Evolutionary conservation across 2,797 vertebrate species (phyloP), one percentile per base, ranked within the genome.

Genomic region (Choloepus didactylus): DNA sequence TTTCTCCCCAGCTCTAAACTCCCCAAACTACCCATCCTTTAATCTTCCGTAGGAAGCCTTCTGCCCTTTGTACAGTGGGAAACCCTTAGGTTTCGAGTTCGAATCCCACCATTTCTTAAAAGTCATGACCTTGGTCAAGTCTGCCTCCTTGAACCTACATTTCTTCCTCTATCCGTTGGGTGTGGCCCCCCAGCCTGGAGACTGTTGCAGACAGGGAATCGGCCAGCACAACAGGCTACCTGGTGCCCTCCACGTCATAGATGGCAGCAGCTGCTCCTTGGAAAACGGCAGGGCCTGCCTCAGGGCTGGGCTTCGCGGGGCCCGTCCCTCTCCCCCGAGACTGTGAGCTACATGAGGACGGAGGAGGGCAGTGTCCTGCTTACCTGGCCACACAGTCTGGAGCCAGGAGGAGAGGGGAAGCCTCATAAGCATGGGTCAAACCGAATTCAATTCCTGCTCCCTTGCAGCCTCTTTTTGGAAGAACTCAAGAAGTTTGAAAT

Each of bases 401-500:
- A 31, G 35, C 41, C 29, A 0, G 3, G 5, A 54, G 49, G 72
- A 25, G 1, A 46, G 35, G 19, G 18, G 15, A 18, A 0, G 27
- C 5, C 0, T 15, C 1, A 0, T 16, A 15, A 49, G 51, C n/a
- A 27, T 0, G 0, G 9, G 35, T 0, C 6, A 46, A 31, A 15
- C 12, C 0, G 0, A n/a, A 23, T 15, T 16, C n/a, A 38, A 21
- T 12, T 27, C 35, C 46, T 11, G 29, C 38, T n/a, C 51, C 69
- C 35, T 27, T 10, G 54, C 7, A 3, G 11, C 64, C 66, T 46
- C 38, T 11, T 35, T 31, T 29, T 49, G 35, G 54, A 38, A 56
- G 54, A 51, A 54, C 11, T 18, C 7, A 14, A 18, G 56, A 77
- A 27, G 27, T 14, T 16, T 6, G 6, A 49, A 51, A 35, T 7